phyloP scores from a whole-genome alignment of 2,113 vertebrate genomes.

The Oxygymnocypris stewartii region DNA sequence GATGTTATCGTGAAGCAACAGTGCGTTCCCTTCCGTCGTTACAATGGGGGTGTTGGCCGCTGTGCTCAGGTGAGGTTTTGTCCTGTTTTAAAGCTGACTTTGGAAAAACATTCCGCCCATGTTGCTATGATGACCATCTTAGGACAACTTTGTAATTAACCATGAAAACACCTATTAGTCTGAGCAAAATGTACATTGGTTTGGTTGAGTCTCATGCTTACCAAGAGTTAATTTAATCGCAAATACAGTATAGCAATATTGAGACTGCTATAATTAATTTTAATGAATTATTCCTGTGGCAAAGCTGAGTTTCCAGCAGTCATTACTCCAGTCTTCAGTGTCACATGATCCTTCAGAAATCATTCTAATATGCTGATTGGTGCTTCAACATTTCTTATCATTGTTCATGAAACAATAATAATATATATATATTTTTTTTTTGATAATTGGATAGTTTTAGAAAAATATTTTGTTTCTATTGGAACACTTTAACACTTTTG shows the following conservation, averaged over 20 bases:
- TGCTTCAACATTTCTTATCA: background rate
- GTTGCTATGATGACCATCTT: constrained; percentile 86
- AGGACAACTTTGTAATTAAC: constrained; percentile 89
- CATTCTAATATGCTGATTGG: background rate
- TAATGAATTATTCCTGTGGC: background rate
- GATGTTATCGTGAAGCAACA: constrained; percentile 90
- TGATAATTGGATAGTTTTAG: too few relatives aligned
- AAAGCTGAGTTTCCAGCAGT: background rate
- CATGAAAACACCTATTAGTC: constrained; percentile 75
- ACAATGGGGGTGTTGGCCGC: constrained; percentile 93
- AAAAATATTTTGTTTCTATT: too few relatives aligned
- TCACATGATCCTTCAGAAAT: background rate
- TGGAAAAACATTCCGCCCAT: background rate
- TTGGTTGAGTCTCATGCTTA: background rate
- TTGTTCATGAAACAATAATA: too few relatives aligned
- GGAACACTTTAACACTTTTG: too few relatives aligned
- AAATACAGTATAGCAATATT: background rate
- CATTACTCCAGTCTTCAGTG: background rate
- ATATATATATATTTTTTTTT: too few relatives aligned
- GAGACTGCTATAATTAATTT: background rate
- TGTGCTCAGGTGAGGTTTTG: constrained; percentile 88
- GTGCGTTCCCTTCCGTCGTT: constrained; percentile 95
- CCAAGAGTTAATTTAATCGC: background rate
- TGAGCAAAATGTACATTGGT: constrained; percentile 69
- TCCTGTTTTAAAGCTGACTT: background rate